These are phyloP conservation scores for Euplagia quadripunctaria DNA, from an alignment of 2,888 invertebrate species.

Conservation along the genomic window DNA sequence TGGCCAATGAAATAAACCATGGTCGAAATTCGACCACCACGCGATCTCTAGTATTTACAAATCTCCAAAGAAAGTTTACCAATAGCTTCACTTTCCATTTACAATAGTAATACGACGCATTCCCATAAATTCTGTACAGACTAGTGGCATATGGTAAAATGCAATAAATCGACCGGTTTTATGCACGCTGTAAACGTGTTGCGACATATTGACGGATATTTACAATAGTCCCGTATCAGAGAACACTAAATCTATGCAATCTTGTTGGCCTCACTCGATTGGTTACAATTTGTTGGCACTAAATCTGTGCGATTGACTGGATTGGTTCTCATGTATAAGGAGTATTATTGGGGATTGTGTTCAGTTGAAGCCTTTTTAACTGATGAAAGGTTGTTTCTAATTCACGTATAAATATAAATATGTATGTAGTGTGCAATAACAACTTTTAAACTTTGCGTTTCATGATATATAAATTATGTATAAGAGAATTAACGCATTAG, in stretches of 20 bases:
- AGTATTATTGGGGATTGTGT: neutral
- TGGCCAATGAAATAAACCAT: no score
- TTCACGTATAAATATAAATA: no score
- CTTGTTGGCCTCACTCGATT: constrained; percentile 23
- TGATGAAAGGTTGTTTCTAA: neutral
- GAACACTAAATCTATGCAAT: constrained; percentile 37
- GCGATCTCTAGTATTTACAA: no score
- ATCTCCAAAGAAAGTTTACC: neutral
- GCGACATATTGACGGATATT: constrained; percentile 45
- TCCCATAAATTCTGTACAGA: constrained; percentile 37
- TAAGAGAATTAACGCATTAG: no score
- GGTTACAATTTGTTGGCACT: constrained; percentile 13
- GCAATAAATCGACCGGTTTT: constrained; percentile 51
- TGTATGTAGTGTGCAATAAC: no score
- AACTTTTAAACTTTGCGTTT: no score
- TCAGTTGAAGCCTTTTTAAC: neutral
- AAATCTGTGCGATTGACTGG: neutral
- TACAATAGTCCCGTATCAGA: constrained; percentile 32
- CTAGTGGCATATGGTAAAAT: constrained; percentile 45
- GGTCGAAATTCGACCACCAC: no score
- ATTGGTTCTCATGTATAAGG: neutral
- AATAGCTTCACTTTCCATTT: neutral
- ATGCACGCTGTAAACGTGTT: constrained; percentile 50
- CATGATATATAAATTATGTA: no score
- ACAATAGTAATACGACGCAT: constrained; percentile 15